These are phyloP conservation scores for Scaeva pyrastri DNA, from an alignment of 2,888 invertebrate species.

Conservation along the genomic window DNA sequence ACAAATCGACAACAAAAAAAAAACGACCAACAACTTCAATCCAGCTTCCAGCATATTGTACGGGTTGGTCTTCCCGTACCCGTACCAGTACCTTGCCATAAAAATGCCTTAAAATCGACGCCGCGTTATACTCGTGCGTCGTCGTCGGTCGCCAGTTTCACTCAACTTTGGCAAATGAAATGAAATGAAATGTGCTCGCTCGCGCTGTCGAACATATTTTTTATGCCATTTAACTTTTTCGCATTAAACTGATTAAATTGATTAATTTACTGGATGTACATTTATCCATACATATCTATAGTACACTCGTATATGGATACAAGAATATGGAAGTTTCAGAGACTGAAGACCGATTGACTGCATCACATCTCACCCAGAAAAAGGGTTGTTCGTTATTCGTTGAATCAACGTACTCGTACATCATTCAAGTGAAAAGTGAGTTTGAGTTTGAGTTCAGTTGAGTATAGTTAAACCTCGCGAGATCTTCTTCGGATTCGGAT, in stretches of 20 bases:
- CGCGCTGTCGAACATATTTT: conserved; percentile 77
- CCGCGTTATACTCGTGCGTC: not conserved
- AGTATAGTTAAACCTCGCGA: conserved; percentile 23
- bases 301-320: conserved; percentile 39
- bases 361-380: conserved; percentile 10
- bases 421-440: conserved; percentile 15
- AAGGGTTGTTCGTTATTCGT: conserved; percentile 68
- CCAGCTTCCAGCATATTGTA: conserved; percentile 48
- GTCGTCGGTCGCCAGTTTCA: conserved; percentile 50
- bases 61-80: conserved; percentile 56
- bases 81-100: conserved; percentile 14
- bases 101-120: not conserved
- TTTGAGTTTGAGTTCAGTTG: not conserved
- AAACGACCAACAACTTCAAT: conserved; percentile 45
- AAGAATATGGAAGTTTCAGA: too few species aligned
- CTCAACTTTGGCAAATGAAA: conserved; percentile 68
- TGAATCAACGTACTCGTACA: conserved; percentile 8
- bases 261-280: conserved; percentile 81
- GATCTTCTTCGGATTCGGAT: conserved; percentile 29
- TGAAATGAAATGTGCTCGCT: conserved; percentile 66
- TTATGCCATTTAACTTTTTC: conserved; percentile 78
- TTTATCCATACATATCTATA: conserved; percentile 6
- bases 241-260: conserved; percentile 83
- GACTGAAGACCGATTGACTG: conserved; percentile 61
- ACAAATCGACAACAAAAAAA: conserved; percentile 15